Conservation (phyloP, 2,888 invertebrate genomes). For the Amphipoea lucens region DNA sequence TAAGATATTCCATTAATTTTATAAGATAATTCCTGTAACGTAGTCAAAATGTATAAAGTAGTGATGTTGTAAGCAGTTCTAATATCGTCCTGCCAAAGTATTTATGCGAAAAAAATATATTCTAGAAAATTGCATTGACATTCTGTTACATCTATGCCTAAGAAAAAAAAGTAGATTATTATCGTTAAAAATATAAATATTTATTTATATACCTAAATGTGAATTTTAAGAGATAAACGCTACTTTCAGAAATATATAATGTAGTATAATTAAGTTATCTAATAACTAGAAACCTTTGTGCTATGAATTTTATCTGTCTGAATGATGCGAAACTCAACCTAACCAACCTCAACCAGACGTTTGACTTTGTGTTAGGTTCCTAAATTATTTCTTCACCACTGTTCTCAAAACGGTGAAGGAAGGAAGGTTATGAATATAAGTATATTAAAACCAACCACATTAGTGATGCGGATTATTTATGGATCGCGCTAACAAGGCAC, state of each 20-base stretch:
- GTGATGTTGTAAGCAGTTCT: constrained; percentile 60
- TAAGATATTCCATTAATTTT: constrained; percentile 51
- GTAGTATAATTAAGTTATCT: constrained; percentile 17
- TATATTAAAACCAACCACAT: too few relatives aligned
- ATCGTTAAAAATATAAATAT: constrained; percentile 61
- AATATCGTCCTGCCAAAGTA: constrained; percentile 65
- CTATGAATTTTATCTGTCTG: constrained; percentile 7
- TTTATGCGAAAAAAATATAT: constrained; percentile 44
- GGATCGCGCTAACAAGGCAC: too few relatives aligned
- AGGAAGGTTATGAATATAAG: too few relatives aligned
- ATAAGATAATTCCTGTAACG: constrained; percentile 45
- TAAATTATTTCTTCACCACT: too few relatives aligned
- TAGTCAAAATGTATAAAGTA: constrained; percentile 65
- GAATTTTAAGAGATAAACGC: constrained; percentile 41
- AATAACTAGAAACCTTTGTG: constrained; percentile 14
- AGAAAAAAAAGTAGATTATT: constrained; percentile 40
- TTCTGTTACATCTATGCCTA: constrained; percentile 37
- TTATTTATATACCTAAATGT: constrained; percentile 61
- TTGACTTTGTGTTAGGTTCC: too few relatives aligned
- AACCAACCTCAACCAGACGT: too few relatives aligned
- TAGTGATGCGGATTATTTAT: too few relatives aligned
- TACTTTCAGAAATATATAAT: constrained; percentile 41
- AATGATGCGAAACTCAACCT: constrained; percentile 5
- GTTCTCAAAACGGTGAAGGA: too few relatives aligned
- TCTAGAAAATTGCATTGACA: constrained; percentile 39